Conservation (phyloP, 2,113 vertebrate genomes). For the Trichechus manatus region DNA sequence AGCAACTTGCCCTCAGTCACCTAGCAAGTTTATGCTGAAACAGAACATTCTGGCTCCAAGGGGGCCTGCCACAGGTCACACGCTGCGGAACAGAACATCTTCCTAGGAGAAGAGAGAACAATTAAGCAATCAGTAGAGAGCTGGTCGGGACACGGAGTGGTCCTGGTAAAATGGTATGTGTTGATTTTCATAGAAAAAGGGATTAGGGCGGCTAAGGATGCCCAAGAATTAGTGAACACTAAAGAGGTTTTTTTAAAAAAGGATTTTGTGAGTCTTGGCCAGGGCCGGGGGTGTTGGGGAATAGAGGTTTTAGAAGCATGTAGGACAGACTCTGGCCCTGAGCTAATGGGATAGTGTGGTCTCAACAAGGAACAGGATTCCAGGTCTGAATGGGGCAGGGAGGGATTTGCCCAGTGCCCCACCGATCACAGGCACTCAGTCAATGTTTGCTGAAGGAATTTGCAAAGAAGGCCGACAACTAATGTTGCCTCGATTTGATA, state of each 20-base stretch:
- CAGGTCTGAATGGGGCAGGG: not conserved
- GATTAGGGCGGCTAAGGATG: not conserved
- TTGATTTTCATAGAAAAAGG: not conserved
- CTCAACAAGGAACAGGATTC: not conserved
- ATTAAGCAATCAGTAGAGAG: not conserved
- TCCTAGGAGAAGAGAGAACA: not conserved
- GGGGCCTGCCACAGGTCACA: not conserved
- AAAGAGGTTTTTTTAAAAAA: not conserved
- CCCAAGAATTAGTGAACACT: not conserved
- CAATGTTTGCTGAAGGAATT: conserved; percentile 63
- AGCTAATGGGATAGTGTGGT: fast-evolving
- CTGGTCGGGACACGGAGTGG: not conserved
- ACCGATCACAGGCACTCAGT: conserved; percentile 47
- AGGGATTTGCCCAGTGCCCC: not conserved
- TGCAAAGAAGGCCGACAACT: conserved; percentile 40
- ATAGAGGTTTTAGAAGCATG: not conserved
- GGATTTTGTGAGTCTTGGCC: not conserved
- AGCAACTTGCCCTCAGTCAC: not conserved
- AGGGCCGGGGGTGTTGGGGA: not conserved
- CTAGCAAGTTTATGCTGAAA: not conserved
- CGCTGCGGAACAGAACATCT: not conserved
- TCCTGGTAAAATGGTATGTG: fast-evolving
- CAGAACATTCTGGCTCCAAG: not conserved
- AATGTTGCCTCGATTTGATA: conserved; percentile 63
- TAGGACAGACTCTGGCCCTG: not conserved